A percentile compares a stretch with the other conserved stretches of the same genome.
Evolutionary conservation across 2,888 invertebrate species (phyloP).

Genomic region (Lissocephala sabroskyi): DNA sequence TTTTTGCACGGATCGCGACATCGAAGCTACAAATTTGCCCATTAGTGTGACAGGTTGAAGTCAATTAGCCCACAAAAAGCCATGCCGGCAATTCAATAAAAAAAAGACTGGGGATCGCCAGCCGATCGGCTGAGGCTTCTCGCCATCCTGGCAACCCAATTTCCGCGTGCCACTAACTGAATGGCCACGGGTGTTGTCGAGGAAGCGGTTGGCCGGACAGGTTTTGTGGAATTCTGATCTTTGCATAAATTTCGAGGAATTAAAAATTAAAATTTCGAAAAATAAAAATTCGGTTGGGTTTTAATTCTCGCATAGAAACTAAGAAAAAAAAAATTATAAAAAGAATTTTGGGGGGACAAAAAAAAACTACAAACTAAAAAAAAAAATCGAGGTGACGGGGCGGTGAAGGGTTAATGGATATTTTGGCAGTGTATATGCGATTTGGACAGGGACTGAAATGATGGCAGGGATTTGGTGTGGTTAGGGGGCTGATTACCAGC

Average conservation of each 20-base stretch:
- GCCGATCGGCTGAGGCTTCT: not conserved
- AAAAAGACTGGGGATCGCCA: too few species aligned
- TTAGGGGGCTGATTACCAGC: constrained; percentile 30
- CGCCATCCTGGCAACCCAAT: not conserved
- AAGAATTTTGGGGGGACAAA: too few species aligned
- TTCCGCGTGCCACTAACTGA: not conserved
- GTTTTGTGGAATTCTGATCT: constrained; percentile 5
- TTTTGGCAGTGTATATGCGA: constrained; percentile 42
- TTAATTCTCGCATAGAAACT: constrained; percentile 31
- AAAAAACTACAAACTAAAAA: constrained; percentile 26
- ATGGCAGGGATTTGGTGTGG: not conserved
- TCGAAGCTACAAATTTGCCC: constrained; percentile 1
- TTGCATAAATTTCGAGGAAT: not conserved
- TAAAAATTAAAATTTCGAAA: constrained; percentile 13
- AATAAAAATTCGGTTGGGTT: constrained; percentile 26
- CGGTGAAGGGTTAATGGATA: constrained; percentile 27
- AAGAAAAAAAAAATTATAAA: constrained; percentile 19
- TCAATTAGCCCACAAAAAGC: constrained; percentile 8
- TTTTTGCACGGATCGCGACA: constrained; percentile 8
- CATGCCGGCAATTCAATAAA: too few species aligned
- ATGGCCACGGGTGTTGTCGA: not conserved
- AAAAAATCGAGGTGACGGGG: constrained; percentile 9
- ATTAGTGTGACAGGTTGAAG: constrained; percentile 36
- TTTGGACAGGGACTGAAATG: constrained; percentile 27
- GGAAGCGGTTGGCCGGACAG: constrained; percentile 26